Base-by-base conservation (phyloP, 1,140 invertebrate species). In the Centruroides vittatus region DNA sequence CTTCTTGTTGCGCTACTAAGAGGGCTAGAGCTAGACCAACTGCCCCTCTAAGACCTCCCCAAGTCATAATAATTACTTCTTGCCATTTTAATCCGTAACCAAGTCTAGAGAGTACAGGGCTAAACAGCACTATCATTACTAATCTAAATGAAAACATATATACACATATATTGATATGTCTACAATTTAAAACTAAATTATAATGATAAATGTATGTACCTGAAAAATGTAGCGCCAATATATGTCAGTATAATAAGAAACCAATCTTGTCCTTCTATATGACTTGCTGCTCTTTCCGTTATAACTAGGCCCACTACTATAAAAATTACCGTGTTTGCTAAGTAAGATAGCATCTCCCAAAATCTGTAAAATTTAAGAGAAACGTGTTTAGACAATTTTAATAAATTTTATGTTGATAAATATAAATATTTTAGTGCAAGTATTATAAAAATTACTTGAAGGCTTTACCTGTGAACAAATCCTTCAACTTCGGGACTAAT, bases 251-350 rank as follows among this genome's bases (percentile, higher is more conserved):
- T 64, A 59, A 73, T 68, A 54, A 69, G 71, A 58, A 75, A 70
- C 60, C 68, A 69, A 64, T 76, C 74, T 11, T 66, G 66, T 8
- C 62, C 60, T 12, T 67, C 62, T 7, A 69, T 59, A n/a, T 56
- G 52, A 51, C 65, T 61, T 6, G 70, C 47, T 35, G 69, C 67
- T 46, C 65, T 69, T 50, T 75, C 70, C 35, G 72, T 68, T 47
- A 78, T 74, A 12, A 77, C 70, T 57, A 76, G 69, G 4, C 77
- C 77, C 54, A 76, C 75, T 13, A 78, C 67, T 47, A 76, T 73
- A 62, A 78, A 78, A 11, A 78, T 76, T 0, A 78, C 65, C 1
- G 76, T 77, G 61, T 78, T 78, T 8, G 75, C 74, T 46, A 77
- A 69, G 64, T 77, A 78, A 6, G 71, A 71, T 50, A 78, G 54